Percentiles rank a stretch among this genome's conserved stretches.
Conservation (phyloP, 1,140 invertebrate genomes). For the Saxidomus purpurata region DNA sequence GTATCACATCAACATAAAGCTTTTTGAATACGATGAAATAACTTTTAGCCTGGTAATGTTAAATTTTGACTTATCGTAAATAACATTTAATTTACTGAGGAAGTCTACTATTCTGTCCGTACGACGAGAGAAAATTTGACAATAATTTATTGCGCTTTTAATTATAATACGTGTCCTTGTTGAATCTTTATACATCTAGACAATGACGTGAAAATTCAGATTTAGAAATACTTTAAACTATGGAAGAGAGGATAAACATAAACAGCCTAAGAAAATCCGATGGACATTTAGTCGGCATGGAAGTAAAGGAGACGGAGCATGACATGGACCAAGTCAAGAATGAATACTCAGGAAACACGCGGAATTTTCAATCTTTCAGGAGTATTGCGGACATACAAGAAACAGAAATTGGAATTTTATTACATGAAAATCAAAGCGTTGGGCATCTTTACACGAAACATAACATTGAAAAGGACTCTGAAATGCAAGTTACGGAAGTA, state of each 20-base stretch:
- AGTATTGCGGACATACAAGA: not conserved
- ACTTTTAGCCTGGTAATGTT: not conserved
- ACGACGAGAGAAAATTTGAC: not conserved
- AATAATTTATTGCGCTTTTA: not conserved
- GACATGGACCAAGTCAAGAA: not conserved
- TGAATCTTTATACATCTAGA: not conserved
- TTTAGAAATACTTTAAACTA: not conserved
- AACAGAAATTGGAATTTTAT: not conserved
- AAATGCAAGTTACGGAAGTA: not conserved
- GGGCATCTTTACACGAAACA: not conserved
- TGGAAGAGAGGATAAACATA: not conserved
- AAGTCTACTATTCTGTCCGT: not conserved
- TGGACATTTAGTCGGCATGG: not conserved
- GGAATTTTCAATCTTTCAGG: not conserved
- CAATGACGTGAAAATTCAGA: not conserved
- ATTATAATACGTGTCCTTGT: not conserved
- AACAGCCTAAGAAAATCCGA: not conserved
- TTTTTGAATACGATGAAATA: too few relatives aligned
- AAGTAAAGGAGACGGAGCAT: too few relatives aligned
- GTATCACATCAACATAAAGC: too few relatives aligned
- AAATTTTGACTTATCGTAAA: not conserved
- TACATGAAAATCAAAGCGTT: not conserved
- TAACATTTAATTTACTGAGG: not conserved
- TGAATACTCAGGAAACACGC: not conserved
- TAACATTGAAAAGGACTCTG: not conserved